Percentiles rank a stretch among this genome's conserved stretches.
Conservation (phyloP, 2,113 vertebrate species). For the Ascaphus truei region DNA sequence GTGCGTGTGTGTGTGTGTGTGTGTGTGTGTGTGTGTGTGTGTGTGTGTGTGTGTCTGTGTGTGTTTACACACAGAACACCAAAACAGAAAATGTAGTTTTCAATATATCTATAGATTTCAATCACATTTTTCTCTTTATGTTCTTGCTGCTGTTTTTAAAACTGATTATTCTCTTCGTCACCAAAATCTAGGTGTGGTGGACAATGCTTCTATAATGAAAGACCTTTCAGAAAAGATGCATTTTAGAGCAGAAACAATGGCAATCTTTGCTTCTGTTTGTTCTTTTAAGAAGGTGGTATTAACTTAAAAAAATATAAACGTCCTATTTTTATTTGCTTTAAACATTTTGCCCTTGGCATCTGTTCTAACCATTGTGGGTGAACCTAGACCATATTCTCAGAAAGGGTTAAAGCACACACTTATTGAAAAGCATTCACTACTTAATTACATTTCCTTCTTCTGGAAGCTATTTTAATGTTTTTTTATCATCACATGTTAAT, state of each 20-base stretch:
- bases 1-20: no score
- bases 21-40: no score
- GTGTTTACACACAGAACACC: no score
- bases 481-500: constrained; percentile 78
- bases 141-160: no score
- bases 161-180: no score
- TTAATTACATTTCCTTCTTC: constrained; percentile 81
- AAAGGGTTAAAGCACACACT: constrained; percentile 69
- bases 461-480: constrained; percentile 73
- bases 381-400: constrained; percentile 61
- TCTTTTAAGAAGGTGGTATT: constrained; percentile 54
- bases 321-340: constrained; percentile 67
- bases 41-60: no score
- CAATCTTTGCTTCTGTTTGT: constrained; percentile 44
- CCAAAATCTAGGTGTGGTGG: constrained; percentile 37
- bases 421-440: constrained; percentile 74
- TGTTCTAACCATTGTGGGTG: constrained; percentile 69
- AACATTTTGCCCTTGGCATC: constrained; percentile 75
- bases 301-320: constrained; percentile 65
- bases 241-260: constrained; percentile 53
- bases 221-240: constrained; percentile 46
- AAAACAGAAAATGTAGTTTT: no score
- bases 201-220: constrained; percentile 39
- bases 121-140: no score
- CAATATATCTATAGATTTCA: no score